Evolutionary conservation across 64 coral and sea anemone genomes (phyloP), one percentile per base, ranked within the genome.

Genomic region (Dendrophyllia cribrosa): DNA sequence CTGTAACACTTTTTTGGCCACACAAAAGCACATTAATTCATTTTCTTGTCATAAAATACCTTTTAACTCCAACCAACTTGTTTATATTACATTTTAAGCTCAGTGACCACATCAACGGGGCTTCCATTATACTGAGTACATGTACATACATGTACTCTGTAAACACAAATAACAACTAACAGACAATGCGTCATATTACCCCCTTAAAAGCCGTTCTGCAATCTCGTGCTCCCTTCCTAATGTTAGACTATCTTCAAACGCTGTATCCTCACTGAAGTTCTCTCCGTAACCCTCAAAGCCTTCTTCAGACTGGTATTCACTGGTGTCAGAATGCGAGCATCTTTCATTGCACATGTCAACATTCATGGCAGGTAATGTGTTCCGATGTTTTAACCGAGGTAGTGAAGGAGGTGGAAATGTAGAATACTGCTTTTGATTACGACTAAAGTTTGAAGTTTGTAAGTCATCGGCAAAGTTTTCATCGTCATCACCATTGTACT

Each of bases 271-370:
- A 93, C 90, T 91, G 49, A 99, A 96, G 51, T 91, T 90, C 22
- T 99, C 97, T 48, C 91, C 91, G 76, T 69, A 93, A 34, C 90
- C 96, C 87, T 98, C 93, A 93, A 91, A 91, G n/a, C 95, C 97
- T 82, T 97, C 95, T n/a, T 99, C 97, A 25, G 94, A 96, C 58
- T 99, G 97, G 50, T 99, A 99, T 75, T 99, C 97, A 89, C 97
- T 99, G 13, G 97, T 99, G 3, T 89, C 88, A 20, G 91, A 90
- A 64, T 93, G 85, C 48, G 68, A 94, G n/a, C 53, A 21, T 75
- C 89, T 58, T 55, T 82, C 51, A 63, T 16, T 83, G 11, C 55
- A 78, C 49, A 91, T 93, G 5, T 95, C 90, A 7, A 90, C 78
- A 78, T 87, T 85, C 23, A 93, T 66, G 58, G 60, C 64, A 58